Conservation (phyloP, 2,888 invertebrate genomes). For the Orchesellides sinensis region DNA sequence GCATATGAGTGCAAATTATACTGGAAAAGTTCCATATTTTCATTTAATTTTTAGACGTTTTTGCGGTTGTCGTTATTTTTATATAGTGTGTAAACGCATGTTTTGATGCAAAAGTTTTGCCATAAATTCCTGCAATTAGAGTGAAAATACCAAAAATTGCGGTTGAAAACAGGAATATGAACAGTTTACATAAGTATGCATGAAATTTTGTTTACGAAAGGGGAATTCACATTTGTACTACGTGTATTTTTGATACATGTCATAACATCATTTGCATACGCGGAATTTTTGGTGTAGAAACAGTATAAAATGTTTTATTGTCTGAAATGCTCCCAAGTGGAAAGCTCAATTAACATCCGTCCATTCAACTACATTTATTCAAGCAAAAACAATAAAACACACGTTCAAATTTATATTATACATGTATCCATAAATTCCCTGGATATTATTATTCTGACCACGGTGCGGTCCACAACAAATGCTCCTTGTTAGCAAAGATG, state of each 20-base stretch:
- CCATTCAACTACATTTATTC: no score
- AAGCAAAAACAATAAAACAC: no score
- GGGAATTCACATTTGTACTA: neutral
- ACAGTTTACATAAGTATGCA: no score
- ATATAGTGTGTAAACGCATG: neutral
- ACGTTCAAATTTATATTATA: no score
- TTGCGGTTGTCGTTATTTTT: neutral
- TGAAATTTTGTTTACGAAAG: no score
- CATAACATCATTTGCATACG: neutral
- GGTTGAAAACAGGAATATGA: no score
- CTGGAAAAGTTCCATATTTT: no score
- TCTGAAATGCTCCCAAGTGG: neutral
- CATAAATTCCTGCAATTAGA: no score
- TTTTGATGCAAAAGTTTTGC: neutral
- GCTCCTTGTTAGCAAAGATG: slow-evolving; percentile 20
- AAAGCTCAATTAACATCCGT: slow-evolving; percentile 1
- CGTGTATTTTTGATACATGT: neutral
- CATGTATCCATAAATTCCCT: neutral
- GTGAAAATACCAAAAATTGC: no score
- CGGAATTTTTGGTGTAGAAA: neutral
- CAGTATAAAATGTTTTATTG: slow-evolving; percentile 13
- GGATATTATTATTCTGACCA: slow-evolving; percentile 8
- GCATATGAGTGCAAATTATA: no score
- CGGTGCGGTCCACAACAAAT: slow-evolving; percentile 16
- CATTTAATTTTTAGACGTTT: no score